phyloP scores from a whole-genome alignment of 1,140 invertebrate species.

The Drosophila orosa region DNA sequence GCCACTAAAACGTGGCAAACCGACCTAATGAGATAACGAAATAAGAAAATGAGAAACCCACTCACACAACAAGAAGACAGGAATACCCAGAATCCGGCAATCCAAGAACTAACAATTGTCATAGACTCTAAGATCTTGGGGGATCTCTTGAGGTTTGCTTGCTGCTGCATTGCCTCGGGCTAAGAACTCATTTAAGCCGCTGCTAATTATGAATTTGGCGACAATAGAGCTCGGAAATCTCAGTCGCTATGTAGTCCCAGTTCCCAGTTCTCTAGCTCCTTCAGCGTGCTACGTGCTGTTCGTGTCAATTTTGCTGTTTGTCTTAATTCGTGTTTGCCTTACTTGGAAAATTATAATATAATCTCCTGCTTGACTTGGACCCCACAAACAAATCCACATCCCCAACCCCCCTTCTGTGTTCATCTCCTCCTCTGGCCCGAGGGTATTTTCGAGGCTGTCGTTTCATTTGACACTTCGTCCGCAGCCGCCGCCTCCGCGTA shows the following conservation, averaged over 20 bases:
- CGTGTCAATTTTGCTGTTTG: constrained; percentile 79
- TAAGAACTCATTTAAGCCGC: constrained; percentile 47
- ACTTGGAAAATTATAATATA: constrained; percentile 82
- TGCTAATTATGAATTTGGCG: constrained; percentile 79
- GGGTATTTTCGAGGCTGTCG: constrained; percentile 29
- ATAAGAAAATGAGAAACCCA: not conserved
- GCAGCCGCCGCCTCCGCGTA: constrained; percentile 6
- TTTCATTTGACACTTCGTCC: constrained; percentile 57
- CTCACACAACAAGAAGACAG: constrained; percentile 21
- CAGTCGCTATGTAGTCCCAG: constrained; percentile 6
- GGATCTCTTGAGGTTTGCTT: constrained; percentile 35
- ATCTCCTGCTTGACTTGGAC: constrained; percentile 44
- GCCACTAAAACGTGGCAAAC: constrained; percentile 61
- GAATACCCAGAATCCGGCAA: constrained; percentile 45
- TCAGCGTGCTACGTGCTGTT: constrained; percentile 80
- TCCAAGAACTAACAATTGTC: constrained; percentile 57
- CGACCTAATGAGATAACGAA: constrained; percentile 62
- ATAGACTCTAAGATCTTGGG: constrained; percentile 32
- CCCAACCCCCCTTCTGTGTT: constrained; percentile 5
- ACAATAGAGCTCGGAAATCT: constrained; percentile 54
- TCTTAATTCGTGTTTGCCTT: constrained; percentile 71
- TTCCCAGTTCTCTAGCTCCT: constrained; percentile 41
- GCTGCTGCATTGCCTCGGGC: constrained; percentile 62
- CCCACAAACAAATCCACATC: constrained; percentile 10
- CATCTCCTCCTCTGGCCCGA: constrained; percentile 22